phyloP scores from a whole-genome alignment of 1,140 invertebrate species.

The Platyura marginata region DNA sequence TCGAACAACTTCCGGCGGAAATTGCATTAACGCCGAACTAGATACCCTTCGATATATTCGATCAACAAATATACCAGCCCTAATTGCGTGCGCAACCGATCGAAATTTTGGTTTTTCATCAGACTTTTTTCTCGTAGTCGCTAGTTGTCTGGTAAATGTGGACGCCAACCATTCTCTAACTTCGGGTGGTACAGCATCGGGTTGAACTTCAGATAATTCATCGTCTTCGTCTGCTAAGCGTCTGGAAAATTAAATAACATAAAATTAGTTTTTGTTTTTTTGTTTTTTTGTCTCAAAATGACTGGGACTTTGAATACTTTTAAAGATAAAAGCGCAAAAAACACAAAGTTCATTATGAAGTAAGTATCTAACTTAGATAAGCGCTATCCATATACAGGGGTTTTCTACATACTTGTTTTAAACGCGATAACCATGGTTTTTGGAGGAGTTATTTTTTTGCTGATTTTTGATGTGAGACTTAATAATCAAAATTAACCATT shows the following conservation, averaged over 20 bases:
- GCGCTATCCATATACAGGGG: too few relatives aligned
- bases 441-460: too few relatives aligned
- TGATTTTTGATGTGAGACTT: too few relatives aligned
- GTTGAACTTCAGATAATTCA: slow-evolving; percentile 86
- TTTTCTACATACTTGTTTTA: too few relatives aligned
- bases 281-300: too few relatives aligned
- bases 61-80: slow-evolving; percentile 94
- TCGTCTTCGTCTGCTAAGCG: slow-evolving; percentile 76
- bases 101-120: slow-evolving; percentile 78
- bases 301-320: too few relatives aligned
- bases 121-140: slow-evolving; percentile 46
- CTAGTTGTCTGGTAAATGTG: slow-evolving; percentile 87
- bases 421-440: too few relatives aligned
- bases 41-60: slow-evolving; percentile 82
- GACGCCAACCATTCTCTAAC: slow-evolving; percentile 93
- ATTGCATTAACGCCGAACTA: slow-evolving; percentile 69
- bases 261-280: slow-evolving; percentile 4
- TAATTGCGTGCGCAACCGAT: slow-evolving; percentile 92
- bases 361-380: too few relatives aligned
- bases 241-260: slow-evolving; percentile 23
- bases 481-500: too few relatives aligned
- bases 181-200: slow-evolving; percentile 85
- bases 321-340: too few relatives aligned
- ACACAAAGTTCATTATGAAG: too few relatives aligned
- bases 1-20: slow-evolving; percentile 71